phyloP scores from a whole-genome alignment of 2,797 vertebrate species.

The Selene dorsalis region DNA sequence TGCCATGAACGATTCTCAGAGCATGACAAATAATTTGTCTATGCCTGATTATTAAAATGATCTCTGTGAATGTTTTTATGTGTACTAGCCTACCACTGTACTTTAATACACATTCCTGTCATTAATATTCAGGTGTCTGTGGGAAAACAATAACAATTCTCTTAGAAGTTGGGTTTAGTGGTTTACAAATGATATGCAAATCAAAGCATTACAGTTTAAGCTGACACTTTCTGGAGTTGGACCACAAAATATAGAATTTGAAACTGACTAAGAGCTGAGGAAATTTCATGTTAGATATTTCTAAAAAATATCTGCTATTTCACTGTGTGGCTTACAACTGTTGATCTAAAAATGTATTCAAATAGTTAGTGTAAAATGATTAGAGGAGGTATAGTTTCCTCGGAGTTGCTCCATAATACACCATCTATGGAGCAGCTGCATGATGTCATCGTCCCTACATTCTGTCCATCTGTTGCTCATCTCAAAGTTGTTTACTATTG shows the following conservation, averaged over 20 bases:
- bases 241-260: neutral
- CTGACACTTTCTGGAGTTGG: neutral
- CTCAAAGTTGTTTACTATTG: neutral
- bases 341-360: neutral
- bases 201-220: neutral
- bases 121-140: slow-evolving; percentile 7
- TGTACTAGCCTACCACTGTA: neutral
- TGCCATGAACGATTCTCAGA: slow-evolving; percentile 32
- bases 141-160: neutral
- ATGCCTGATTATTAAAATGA: slow-evolving; percentile 6
- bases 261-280: neutral
- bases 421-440: neutral
- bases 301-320: neutral
- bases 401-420: neutral
- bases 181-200: neutral
- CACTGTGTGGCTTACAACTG: neutral
- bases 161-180: neutral
- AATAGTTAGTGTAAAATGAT: neutral
- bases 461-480: neutral
- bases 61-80: slow-evolving; percentile 5
- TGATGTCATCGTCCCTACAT: neutral
- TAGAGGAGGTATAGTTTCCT: neutral
- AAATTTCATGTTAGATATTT: neutral
- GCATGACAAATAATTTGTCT: neutral
- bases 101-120: neutral